Base-by-base conservation (phyloP, 2,797 vertebrate genomes). In the Enteromius anoplus region DNA sequence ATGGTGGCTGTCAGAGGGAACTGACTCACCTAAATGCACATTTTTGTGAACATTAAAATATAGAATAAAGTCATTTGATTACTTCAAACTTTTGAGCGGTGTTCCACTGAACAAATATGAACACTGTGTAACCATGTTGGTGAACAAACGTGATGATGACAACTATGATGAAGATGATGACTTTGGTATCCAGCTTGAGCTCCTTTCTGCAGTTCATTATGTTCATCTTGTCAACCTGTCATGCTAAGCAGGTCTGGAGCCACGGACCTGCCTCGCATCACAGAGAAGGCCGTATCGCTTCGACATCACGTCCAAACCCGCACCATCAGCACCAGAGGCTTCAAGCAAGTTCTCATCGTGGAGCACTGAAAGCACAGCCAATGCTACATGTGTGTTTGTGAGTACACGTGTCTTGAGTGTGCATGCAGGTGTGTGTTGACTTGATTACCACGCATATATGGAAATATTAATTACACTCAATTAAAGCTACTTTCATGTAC, bases 361-460 rank as follows among this genome's bases (percentile, higher is more conserved):
- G 12, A 68, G 14, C 6, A 21, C 37, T 60, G 84, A 53, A 40
- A 85, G n/a, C 29, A 47, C 17, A 51, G 32, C 65, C n/a, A 62
- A 14, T 53, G 17, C 26, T 10, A n/a, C 32, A 9, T 19, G 1
- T 8, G 26, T 53, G 64, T 80, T 29, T 58, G 10, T 42, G 62
- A 32, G 40, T 3, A 19, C 21, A 29, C n/a, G 5, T 51, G 26
- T 5, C 40, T 42, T 42, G 32, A 26, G 7, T 26, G 75, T 64
- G 34, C 53, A 75, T 60, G 75, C 12, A 69, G 34, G 66, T 69
- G 37, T n/a, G 15, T 69, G 15, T 42, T 37, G 21, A 66, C 32
- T 32, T 68, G 65, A 11, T 68, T 69, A 69, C 3, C 66, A 40
- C 23, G 19, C 4, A 69, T 45, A 12, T 45, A 40, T 9, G 7